Percentiles rank a stretch among this genome's conserved stretches.
These are phyloP conservation scores for Diaprepes abbreviatus DNA, from an alignment of 2,888 invertebrate species.

Conservation along the genomic window DNA sequence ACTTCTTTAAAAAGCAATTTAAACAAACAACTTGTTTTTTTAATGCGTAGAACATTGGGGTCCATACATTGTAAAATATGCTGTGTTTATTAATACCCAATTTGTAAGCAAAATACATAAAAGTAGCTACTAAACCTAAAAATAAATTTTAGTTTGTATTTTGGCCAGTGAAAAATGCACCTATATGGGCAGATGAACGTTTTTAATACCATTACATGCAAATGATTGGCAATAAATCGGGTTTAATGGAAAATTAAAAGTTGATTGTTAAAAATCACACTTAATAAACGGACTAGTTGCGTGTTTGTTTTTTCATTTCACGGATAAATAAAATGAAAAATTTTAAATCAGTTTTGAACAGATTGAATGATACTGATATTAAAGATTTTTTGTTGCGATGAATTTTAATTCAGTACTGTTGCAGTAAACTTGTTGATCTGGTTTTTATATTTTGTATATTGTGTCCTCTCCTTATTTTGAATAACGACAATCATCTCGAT, in stretches of 20 bases:
- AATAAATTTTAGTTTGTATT: background rate
- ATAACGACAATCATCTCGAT: no score
- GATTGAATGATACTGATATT: no score
- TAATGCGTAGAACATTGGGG: no score
- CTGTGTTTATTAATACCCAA: background rate
- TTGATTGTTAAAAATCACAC: background rate
- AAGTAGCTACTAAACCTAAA: background rate
- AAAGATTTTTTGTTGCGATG: no score
- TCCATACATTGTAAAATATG: background rate
- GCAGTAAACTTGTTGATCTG: no score
- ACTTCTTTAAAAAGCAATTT: no score
- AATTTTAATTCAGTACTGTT: no score
- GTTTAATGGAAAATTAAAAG: slow-evolving; percentile 9
- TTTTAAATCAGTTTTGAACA: no score
- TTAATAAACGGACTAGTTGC: background rate
- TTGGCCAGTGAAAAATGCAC: background rate
- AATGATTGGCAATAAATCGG: background rate
- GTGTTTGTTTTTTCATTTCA: background rate
- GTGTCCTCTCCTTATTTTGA: no score
- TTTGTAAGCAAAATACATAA: background rate
- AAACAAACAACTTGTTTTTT: no score
- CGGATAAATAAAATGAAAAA: no score
- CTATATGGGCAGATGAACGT: background rate
- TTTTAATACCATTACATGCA: slow-evolving; percentile 1
- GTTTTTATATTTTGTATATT: no score